Conservation (phyloP, 37 sponge, comb jelly and placozoan species). For the Diacarnus erythraeanus region DNA sequence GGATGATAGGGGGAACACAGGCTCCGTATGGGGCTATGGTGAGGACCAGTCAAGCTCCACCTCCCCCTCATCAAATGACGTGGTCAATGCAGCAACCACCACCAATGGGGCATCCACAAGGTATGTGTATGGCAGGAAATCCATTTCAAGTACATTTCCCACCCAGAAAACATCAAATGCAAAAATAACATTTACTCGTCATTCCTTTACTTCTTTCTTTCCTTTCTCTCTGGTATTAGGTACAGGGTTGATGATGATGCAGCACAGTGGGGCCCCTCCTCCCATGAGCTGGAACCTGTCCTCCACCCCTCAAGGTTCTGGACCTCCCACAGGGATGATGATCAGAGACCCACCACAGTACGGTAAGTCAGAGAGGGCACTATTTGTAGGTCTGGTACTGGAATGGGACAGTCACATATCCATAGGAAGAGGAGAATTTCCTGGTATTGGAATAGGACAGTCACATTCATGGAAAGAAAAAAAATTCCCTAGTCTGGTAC, state of each 20-base stretch:
- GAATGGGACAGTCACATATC: too few species aligned
- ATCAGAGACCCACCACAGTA: conserved; percentile 51
- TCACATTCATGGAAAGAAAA: too few species aligned
- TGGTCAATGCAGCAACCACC: neutral
- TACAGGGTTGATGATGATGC: conserved; percentile 1
- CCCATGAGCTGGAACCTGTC: neutral
- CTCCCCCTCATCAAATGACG: conserved; percentile 5
- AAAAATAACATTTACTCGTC: neutral
- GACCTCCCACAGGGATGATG: conserved; percentile 10
- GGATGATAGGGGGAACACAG: neutral
- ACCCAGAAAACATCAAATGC: neutral
- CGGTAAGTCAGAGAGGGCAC: too few species aligned
- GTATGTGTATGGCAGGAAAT: too few species aligned
- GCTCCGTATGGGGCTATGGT: neutral
- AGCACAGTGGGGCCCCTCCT: neutral
- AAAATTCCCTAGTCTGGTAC: too few species aligned
- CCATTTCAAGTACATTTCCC: too few species aligned
- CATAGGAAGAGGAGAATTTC: too few species aligned
- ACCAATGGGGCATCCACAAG: too few species aligned
- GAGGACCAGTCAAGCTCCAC: neutral
- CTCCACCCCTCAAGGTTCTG: conserved; percentile 8
- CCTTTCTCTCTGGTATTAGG: neutral
- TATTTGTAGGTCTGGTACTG: too few species aligned
- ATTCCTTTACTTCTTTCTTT: neutral
- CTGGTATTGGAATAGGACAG: too few species aligned